Evolutionary conservation across 2,113 vertebrate genomes (phyloP), one percentile per base, ranked within the genome.

Genomic region (Numida meleagris): DNA sequence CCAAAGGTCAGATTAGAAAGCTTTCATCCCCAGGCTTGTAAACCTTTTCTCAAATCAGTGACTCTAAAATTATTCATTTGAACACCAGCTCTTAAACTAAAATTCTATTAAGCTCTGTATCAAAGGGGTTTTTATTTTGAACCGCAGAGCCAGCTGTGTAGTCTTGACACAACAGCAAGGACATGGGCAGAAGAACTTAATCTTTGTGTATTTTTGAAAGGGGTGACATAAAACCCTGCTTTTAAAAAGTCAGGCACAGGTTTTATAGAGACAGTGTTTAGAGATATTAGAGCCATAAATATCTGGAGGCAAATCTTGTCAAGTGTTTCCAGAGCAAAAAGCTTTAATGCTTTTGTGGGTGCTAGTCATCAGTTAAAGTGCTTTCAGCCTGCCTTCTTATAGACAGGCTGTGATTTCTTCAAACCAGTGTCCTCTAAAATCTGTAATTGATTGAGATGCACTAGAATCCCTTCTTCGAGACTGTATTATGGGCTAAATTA

Each of bases 1-100:
- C 51, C 83, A 92, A 97, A 97, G 92, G 94, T 95, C 91, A 97
- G 76, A 89, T 88, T 79, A 76, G 91, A 95, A 96, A 95, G 82
- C 90, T 90, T 93, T 94, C 73, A 88, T 80, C 53, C 63, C 79
- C 72, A 57, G 67, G 51, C 94, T 94, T 96, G 88, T 96, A 95
- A 93, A 96, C 85, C 91, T 31, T 95, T 96, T 93, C 88, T 95
- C 70, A 95, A 97, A 92, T 95, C 93, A 94, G 51, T 94, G 88
- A 31, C 67, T 95, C 63, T 90, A 88, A 48, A 93, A 93, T 94
- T 85, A 94, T 76, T 95, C 94, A 95, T 96, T 95, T 96, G 82
- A 95, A 91, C 72, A 74, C 14, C 81, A 71, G 57, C 81, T 76
- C 74, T 94, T 94, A 93, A 91, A 92, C 89, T 93, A 66, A 84